Evolutionary conservation across 1,140 invertebrate species (phyloP), one percentile per base, ranked within the genome.

Genomic region (Papilio xuthus): DNA sequence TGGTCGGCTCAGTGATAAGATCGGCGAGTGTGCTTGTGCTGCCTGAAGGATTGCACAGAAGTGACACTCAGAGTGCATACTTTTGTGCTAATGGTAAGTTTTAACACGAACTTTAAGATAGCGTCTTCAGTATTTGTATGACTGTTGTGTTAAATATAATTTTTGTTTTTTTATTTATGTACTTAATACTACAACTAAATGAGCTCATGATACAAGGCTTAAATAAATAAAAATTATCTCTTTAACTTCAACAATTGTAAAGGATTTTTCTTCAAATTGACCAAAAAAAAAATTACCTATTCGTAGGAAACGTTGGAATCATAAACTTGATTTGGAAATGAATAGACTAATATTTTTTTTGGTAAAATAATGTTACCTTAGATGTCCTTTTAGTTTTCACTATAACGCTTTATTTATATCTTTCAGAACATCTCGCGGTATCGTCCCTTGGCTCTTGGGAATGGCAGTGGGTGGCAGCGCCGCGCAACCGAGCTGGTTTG

Each of bases 81-180:
- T 96, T 96, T 86, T 96, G 96, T 88, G 96, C 96, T 18, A 96
- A 96, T 83, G 95, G 96, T 96, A 85, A 90, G 86, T 86, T 69
- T 72, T 70, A 70, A 75, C 60, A 67, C 12, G 13, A 67, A 32
- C 23, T 32, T 67, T 67, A 28, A 67, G 60, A 67, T 67, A 67
- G 13, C 26, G 23, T 28, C 26, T 67, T 67, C 26, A 15, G 60
- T 56, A 6, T 32, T 67, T 67, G 26, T 67, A 15, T 26, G 56
- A 23, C 26, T 28, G 26, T 67, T 67, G 20, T 67, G 9, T 28
- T 67, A 28, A 67, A 0, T 1, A 28, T 12, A 6, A 53, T 53
- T 26, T 8, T 67, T 67, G 6, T 67, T 67, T 67, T 32, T 1
- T 18, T 67, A 15, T 28, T 67, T 63, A 26, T 12, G 12, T 60